Base-by-base conservation (phyloP, 2,797 vertebrate species). In the Coregonus suidteri region DNA sequence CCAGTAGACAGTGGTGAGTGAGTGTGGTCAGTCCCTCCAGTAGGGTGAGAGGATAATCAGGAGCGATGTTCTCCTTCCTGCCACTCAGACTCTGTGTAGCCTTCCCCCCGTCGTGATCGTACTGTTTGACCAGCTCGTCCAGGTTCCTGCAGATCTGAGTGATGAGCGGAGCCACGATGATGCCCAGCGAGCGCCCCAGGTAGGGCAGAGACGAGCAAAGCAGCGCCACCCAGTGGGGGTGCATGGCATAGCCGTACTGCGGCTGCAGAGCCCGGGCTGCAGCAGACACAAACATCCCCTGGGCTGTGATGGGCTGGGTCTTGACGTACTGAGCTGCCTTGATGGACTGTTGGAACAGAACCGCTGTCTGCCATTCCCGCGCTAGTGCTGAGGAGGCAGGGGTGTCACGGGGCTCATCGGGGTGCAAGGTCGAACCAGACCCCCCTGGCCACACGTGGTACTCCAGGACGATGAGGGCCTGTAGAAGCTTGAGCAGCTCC, bases 11-110 rank as follows among this genome's bases (percentile, higher is more conserved):
- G 81, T 97, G 97, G 87, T 99, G 98, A 75, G 96, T 93, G 52
- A 99, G 97, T 75, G 95, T 94, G 71, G 97, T 99, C 75, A 99
- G 93, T 20, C 98, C 98, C 93, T 99, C 98, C 64, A 99, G 84
- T 41, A 99, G 95, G 51, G 97, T 99, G 62, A 99, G 92, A 31
- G 96, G 96, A 77, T 99, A 99, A 88, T 99, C 98, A 3, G 98
- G 98, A 0, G 98, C 94, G 75, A 99, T 94, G 83, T 98, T 98
- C 90, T 99, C 97, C 82, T 89, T 96, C 90, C 93, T 97, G 16
- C 92, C 91, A 80, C 90, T 93, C 14, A 91, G 79, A 86, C 96
- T 96, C 84, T 90, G 85, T 53, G 87, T 91, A 0, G 88, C 62
- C 90, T 94, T 97, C 77, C 91, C 92, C 41, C 94, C 93, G 67